These are phyloP conservation scores for Centropyge bicolor DNA, from an alignment of 2,797 vertebrate species.

Conservation along the genomic window DNA sequence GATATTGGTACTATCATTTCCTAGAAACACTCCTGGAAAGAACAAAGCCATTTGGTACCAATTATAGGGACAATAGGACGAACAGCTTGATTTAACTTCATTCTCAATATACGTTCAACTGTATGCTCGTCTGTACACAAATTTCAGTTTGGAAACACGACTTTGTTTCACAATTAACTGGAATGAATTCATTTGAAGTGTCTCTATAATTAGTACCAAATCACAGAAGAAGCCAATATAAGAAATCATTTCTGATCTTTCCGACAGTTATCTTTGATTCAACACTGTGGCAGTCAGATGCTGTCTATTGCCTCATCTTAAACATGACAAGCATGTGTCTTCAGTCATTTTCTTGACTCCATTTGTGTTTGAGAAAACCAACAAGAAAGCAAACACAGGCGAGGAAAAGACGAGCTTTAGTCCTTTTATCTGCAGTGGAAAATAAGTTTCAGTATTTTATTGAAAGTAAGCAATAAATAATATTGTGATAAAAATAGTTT, in stretches of 20 bases:
- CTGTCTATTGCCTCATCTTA: neutral
- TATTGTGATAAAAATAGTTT: constrained; percentile 99
- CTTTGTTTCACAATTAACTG: neutral
- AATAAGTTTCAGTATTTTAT: constrained; percentile 98
- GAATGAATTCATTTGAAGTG: neutral
- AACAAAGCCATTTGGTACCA: no score
- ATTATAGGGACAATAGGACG: no score
- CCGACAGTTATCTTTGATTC: neutral
- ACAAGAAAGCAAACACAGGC: neutral
- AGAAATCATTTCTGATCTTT: no score
- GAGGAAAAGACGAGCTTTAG: constrained; percentile 52
- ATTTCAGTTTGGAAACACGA: neutral
- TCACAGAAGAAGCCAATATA: neutral
- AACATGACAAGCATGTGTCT: neutral
- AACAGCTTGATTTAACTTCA: no score
- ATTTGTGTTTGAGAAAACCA: neutral
- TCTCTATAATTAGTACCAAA: neutral
- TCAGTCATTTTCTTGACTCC: neutral
- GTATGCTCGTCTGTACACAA: neutral
- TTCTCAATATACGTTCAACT: neutral
- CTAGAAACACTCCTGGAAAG: no score
- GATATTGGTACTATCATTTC: no score
- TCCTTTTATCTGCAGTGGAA: constrained; percentile 91
- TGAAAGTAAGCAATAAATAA: constrained; percentile 99
- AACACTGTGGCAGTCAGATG: neutral